Conservation (phyloP, 2,113 vertebrate species). For the Anguilla japonica region DNA sequence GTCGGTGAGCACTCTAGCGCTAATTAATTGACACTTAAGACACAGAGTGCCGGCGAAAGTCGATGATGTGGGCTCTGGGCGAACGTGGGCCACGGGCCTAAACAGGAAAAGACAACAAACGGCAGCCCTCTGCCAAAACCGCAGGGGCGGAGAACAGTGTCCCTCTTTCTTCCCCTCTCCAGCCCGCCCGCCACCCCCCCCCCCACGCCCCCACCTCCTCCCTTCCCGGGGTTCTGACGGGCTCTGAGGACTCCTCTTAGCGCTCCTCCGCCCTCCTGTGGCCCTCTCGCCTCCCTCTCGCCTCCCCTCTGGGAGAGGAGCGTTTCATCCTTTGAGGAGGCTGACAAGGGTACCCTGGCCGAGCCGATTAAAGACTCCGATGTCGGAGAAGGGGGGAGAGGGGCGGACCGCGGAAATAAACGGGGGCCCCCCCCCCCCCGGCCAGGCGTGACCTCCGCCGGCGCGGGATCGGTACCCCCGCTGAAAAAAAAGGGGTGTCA, state of each 20-base stretch:
- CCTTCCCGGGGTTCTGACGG: too few relatives aligned
- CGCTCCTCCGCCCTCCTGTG: neutral
- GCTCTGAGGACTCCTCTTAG: neutral
- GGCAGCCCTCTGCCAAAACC: neutral
- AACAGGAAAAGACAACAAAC: neutral
- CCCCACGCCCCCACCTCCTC: neutral
- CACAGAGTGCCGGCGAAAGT: neutral
- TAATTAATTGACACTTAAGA: slow-evolving; percentile 14
- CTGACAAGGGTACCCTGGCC: slow-evolving; percentile 34
- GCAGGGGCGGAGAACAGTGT: neutral
- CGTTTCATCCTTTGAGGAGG: slow-evolving; percentile 19
- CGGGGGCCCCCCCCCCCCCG: neutral
- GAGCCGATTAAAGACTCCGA: slow-evolving; percentile 45
- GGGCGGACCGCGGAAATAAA: neutral
- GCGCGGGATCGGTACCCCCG: neutral
- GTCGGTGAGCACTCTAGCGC: neutral
- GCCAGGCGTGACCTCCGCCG: neutral
- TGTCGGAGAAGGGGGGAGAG: slow-evolving; percentile 11
- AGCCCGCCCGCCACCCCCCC: neutral
- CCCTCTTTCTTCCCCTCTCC: neutral
- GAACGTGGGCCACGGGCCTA: neutral
- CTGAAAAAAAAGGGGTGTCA: neutral
- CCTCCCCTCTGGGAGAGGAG: neutral
- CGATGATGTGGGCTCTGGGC: neutral
- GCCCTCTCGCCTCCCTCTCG: neutral